Evolutionary conservation across 2,113 vertebrate genomes (phyloP).

Genomic region (Marcusenius ussheri): DNA sequence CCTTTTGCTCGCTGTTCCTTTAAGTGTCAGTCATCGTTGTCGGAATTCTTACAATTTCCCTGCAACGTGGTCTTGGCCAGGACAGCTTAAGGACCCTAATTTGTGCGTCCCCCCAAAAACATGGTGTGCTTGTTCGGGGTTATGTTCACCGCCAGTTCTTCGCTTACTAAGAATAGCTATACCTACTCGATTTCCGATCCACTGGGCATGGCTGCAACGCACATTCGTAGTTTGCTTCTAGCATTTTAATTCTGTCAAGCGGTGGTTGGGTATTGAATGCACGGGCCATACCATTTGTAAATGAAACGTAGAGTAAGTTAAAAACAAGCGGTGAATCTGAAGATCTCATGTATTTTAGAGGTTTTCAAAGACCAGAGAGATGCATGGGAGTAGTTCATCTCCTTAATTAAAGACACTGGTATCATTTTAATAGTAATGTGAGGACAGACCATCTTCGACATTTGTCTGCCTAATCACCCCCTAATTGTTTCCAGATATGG

Average conservation of each 20-base stretch:
- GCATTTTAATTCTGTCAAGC: neutral
- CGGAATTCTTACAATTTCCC: neutral
- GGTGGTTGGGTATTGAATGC: neutral
- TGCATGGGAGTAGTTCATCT: conserved; percentile 10
- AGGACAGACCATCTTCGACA: conserved; percentile 14
- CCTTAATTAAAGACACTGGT: conserved; percentile 19
- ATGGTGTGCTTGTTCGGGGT: neutral
- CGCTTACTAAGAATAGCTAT: conserved; percentile 6
- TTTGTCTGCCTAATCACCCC: conserved; percentile 15
- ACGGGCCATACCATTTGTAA: neutral
- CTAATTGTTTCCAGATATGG: conserved; percentile 25
- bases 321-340: conserved; percentile 8
- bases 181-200: neutral
- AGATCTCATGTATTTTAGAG: neutral
- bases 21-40: conserved; percentile 3
- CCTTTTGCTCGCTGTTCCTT: conserved; percentile 7
- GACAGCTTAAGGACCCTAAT: neutral
- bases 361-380: neutral
- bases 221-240: too few species aligned
- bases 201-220: neutral
- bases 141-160: neutral
- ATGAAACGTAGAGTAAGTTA: neutral
- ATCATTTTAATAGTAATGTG: conserved; percentile 19
- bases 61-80: neutral
- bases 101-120: neutral